These are phyloP conservation scores for Heliothis subflexa DNA, from an alignment of 1,140 invertebrate species.

Conservation along the genomic window DNA sequence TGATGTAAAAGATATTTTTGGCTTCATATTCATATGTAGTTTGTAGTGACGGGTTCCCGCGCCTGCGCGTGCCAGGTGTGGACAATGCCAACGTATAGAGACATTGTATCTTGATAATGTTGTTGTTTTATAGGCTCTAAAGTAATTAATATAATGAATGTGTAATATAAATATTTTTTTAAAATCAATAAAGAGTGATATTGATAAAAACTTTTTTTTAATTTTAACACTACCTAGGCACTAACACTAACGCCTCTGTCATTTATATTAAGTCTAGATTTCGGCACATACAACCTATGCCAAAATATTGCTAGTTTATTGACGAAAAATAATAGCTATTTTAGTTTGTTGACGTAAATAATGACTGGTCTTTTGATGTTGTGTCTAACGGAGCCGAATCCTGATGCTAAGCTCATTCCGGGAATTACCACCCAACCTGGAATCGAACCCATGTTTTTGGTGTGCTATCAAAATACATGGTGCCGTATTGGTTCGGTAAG, in stretches of 20 bases:
- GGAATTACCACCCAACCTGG: no score
- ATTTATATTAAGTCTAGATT: no score
- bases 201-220: constrained; percentile 66
- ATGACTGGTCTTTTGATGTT: no score
- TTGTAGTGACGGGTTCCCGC: constrained; percentile 47
- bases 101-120: constrained; percentile 70
- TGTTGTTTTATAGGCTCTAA: constrained; percentile 79
- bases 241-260: not conserved
- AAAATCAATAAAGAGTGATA: constrained; percentile 86
- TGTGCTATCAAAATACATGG: no score
- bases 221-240: not conserved
- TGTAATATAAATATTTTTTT: constrained; percentile 85
- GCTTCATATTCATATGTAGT: constrained; percentile 73
- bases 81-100: constrained; percentile 54
- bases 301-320: no score
- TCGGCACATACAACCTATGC: no score
- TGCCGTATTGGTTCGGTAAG: no score
- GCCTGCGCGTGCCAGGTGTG: constrained; percentile 34
- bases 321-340: no score
- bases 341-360: no score
- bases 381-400: no score
- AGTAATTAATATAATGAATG: constrained; percentile 72
- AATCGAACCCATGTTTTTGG: no score
- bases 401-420: no score
- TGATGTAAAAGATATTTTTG: constrained; percentile 73